phyloP scores from a whole-genome alignment of 1,140 invertebrate genomes.

The Pseudobourletiella spinata region DNA sequence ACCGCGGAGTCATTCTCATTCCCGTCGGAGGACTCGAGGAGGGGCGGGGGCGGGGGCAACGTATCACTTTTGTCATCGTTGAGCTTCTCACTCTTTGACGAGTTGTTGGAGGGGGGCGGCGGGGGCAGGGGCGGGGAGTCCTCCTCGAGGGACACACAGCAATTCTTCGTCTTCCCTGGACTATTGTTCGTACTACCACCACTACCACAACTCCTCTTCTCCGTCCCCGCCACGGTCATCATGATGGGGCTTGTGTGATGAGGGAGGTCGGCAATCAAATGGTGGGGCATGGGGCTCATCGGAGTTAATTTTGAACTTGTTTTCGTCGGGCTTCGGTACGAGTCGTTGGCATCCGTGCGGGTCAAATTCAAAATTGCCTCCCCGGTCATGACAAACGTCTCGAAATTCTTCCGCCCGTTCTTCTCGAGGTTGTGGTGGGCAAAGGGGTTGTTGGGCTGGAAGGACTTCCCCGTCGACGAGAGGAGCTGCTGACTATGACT shows the following conservation, averaged over 20 bases:
- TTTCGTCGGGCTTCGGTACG: slow-evolving; percentile 28
- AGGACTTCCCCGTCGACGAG: neutral
- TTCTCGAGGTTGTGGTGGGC: neutral
- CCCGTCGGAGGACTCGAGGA: slow-evolving; percentile 4
- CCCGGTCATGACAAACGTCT: slow-evolving; percentile 96
- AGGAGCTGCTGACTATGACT: slow-evolving; percentile 8
- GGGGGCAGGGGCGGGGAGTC: slow-evolving; percentile 24
- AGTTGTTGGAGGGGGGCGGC: slow-evolving; percentile 22
- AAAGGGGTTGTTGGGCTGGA: slow-evolving; percentile 1
- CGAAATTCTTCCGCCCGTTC: slow-evolving; percentile 48
- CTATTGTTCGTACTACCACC: neutral
- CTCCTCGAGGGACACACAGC: neutral
- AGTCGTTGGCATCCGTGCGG: slow-evolving; percentile 40
- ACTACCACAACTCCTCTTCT: neutral
- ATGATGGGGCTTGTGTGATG: neutral
- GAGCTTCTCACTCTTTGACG: slow-evolving; percentile 21
- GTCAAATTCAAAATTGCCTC: slow-evolving; percentile 86
- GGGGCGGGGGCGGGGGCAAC: slow-evolving; percentile 26
- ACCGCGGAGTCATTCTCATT: neutral
- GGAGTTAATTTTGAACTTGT: slow-evolving; percentile 30
- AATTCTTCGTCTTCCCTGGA: neutral
- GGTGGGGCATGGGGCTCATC: slow-evolving; percentile 23
- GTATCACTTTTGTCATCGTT: slow-evolving; percentile 31
- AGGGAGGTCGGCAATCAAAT: neutral
- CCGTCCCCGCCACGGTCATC: neutral